A percentile compares a stretch with the other conserved stretches of the same genome.
phyloP scores from a whole-genome alignment of 2,888 invertebrate species.

The Elegia similella region DNA sequence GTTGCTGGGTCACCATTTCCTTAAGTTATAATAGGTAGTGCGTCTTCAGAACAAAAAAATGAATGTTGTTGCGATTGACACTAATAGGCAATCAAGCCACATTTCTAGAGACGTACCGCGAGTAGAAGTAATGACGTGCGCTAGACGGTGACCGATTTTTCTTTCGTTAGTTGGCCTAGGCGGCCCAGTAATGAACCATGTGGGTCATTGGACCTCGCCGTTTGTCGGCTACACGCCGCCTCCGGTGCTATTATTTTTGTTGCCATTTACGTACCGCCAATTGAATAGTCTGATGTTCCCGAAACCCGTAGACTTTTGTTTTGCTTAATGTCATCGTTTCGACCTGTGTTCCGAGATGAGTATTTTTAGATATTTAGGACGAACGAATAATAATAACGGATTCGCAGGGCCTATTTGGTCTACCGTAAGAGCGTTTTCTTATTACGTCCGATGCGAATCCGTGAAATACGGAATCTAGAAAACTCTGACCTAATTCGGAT shows the following conservation, averaged over 20 bases:
- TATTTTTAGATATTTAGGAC: too few relatives aligned
- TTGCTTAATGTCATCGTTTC: conserved; percentile 32
- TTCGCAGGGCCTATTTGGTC: conserved; percentile 30
- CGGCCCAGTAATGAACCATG: conserved; percentile 73
- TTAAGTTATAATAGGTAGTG: neutral
- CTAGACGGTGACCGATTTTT: conserved; percentile 65
- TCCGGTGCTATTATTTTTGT: conserved; percentile 64
- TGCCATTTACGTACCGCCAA: conserved; percentile 57
- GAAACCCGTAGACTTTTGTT: conserved; percentile 40
- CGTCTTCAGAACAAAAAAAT: conserved; percentile 14
- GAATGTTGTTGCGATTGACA: conserved; percentile 36
- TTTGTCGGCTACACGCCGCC: conserved; percentile 60
- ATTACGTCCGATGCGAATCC: too few relatives aligned
- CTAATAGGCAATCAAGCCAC: conserved; percentile 36
- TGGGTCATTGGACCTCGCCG: conserved; percentile 80
- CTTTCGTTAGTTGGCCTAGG: conserved; percentile 63
- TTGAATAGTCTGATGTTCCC: conserved; percentile 59
- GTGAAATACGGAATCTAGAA: too few relatives aligned
- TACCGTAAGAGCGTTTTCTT: too few relatives aligned
- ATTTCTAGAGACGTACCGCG: conserved; percentile 26
- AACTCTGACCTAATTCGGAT: too few relatives aligned
- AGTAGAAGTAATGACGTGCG: conserved; percentile 33
- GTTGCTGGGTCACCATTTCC: neutral
- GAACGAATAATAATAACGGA: conserved; percentile 44
- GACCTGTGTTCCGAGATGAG: conserved; percentile 23